Percentiles rank a stretch among this genome's conserved stretches.
Evolutionary conservation across 2,797 vertebrate species (phyloP).

Genomic region (Rhinichthys osculus): DNA sequence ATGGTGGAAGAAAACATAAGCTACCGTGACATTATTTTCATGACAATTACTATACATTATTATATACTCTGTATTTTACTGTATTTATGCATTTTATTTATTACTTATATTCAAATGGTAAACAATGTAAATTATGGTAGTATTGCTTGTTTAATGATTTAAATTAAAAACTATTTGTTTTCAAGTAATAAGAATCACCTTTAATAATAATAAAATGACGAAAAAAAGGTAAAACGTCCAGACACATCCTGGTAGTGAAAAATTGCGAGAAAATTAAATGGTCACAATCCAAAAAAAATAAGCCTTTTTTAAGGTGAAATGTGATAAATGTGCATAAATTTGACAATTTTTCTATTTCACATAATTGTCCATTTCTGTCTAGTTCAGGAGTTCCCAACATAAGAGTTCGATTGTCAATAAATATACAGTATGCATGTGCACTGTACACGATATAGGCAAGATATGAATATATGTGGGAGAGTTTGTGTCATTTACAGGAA

Average conservation of each 20-base stretch:
- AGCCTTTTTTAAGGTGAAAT: no score
- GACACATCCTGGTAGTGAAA: background rate
- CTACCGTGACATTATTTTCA: background rate
- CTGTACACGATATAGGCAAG: conserved; percentile 26
- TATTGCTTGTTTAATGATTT: background rate
- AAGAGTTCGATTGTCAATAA: background rate
- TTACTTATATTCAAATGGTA: background rate
- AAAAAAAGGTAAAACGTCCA: background rate
- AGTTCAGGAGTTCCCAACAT: conserved; percentile 17
- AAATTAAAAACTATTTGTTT: background rate
- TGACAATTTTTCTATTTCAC: background rate
- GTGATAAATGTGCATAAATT: no score
- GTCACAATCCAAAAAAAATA: background rate
- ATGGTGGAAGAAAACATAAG: background rate
- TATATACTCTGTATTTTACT: background rate
- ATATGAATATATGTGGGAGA: conserved; percentile 43
- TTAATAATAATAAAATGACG: background rate
- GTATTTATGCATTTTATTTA: background rate
- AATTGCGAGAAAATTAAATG: background rate
- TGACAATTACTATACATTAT: background rate
- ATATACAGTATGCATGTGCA: conserved; percentile 6
- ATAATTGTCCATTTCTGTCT: background rate
- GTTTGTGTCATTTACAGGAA: conserved; percentile 48
- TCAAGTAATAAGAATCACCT: background rate
- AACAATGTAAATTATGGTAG: background rate